Conservation (phyloP, 2,113 vertebrate genomes). For the Nothobranchius furzeri region DNA sequence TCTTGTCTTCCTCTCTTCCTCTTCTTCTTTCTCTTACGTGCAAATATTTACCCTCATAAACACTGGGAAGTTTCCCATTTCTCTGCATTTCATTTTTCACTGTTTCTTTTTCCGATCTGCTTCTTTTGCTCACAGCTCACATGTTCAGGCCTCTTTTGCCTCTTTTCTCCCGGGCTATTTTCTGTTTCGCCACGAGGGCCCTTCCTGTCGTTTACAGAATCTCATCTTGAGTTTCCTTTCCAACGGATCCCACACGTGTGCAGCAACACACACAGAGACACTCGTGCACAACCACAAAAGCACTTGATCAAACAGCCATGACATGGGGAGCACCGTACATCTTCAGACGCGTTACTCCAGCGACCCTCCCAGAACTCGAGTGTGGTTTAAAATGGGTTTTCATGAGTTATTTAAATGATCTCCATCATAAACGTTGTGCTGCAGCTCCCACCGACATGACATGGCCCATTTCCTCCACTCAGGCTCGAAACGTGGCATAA, state of each 20-base stretch:
- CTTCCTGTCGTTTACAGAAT: constrained; percentile 54
- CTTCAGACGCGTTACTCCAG: constrained; percentile 17
- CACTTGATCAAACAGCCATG: constrained; percentile 56
- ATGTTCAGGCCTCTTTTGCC: constrained; percentile 18
- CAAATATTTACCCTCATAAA: constrained; percentile 17
- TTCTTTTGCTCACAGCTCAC: constrained; percentile 17
- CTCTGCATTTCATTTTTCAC: neutral
- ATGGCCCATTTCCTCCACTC: constrained; percentile 60
- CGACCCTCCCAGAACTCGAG: constrained; percentile 41
- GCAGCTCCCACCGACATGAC: constrained; percentile 56
- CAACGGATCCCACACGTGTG: constrained; percentile 23
- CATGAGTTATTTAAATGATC: constrained; percentile 72
- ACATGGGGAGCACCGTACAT: constrained; percentile 33
- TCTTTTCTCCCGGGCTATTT: constrained; percentile 62
- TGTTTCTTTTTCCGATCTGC: constrained; percentile 9
- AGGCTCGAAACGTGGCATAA: constrained; percentile 50
- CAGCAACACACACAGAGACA: constrained; percentile 13
- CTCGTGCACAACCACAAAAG: constrained; percentile 36
- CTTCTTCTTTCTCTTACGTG: constrained; percentile 4
- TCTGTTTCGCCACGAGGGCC: constrained; percentile 64
- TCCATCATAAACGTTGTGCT: constrained; percentile 45
- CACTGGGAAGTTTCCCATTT: constrained; percentile 20
- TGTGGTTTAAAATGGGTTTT: constrained; percentile 52
- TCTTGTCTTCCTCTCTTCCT: constrained; percentile 17
- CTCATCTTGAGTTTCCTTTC: constrained; percentile 44